Percentiles rank a stretch among this genome's conserved stretches.
Evolutionary conservation across 2,797 vertebrate genomes (phyloP).

Genomic region (Urocyon cinereoargenteus): DNA sequence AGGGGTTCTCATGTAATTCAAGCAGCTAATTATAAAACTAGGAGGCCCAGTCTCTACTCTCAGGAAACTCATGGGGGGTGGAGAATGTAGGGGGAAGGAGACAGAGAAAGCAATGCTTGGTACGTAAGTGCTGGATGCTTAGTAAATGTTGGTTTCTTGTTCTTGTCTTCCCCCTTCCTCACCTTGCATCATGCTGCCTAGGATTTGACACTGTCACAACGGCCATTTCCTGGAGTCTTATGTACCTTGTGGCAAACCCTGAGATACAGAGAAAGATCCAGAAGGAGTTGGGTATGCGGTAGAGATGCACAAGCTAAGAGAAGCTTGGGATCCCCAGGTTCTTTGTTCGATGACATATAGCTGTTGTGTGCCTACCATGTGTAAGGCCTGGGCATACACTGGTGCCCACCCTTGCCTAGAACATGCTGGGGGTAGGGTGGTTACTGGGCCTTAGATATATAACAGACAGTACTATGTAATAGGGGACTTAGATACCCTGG

Average conservation of each 20-base stretch:
- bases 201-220: slow-evolving; percentile 94
- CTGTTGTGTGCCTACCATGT: not conserved
- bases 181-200: slow-evolving; percentile 64
- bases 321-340: not conserved
- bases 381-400: not conserved
- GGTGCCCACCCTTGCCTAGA: not conserved
- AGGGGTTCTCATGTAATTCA: not conserved
- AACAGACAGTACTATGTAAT: not conserved
- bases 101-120: not conserved
- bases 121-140: not conserved
- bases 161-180: not conserved
- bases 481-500: too few relatives aligned
- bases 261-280: slow-evolving; percentile 91
- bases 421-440: not conserved
- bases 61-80: not conserved
- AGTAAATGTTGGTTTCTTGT: not conserved
- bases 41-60: not conserved
- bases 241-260: slow-evolving; percentile 92
- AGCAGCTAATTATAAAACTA: not conserved
- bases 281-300: slow-evolving; percentile 91
- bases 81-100: not conserved
- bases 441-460: not conserved
- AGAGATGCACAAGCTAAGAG: not conserved
- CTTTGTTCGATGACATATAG: not conserved
- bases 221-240: slow-evolving; percentile 92